A percentile compares a stretch with the other conserved stretches of the same genome.
Evolutionary conservation across 1,140 invertebrate species (phyloP).

Genomic region (Andrena cerasifolii): DNA sequence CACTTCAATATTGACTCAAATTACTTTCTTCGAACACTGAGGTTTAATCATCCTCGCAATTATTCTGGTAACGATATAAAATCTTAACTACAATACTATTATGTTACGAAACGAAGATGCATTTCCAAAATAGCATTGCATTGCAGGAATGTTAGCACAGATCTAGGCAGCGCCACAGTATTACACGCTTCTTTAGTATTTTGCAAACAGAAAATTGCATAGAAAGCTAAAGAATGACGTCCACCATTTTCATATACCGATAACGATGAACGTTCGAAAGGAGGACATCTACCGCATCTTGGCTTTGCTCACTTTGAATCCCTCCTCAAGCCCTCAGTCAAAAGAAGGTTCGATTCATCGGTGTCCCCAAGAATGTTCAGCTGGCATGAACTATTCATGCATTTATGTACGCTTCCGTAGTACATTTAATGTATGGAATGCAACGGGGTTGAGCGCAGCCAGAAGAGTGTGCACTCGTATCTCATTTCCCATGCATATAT

Average conservation of each 20-base stretch:
- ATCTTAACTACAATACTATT: no score
- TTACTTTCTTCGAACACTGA: no score
- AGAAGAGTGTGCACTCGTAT: not conserved
- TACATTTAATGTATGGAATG: conserved; percentile 58
- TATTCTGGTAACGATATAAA: no score
- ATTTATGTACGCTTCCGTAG: conserved; percentile 49
- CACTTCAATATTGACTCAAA: no score
- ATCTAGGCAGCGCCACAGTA: no score
- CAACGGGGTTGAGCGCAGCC: conserved; percentile 29
- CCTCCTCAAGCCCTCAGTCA: conserved; percentile 33
- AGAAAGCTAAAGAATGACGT: no score
- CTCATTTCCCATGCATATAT: conserved; percentile 37
- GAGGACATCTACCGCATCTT: not conserved
- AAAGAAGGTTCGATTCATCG: conserved; percentile 52
- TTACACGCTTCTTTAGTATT: no score
- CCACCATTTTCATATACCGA: conserved; percentile 9
- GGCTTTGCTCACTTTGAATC: conserved; percentile 33
- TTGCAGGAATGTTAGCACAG: no score
- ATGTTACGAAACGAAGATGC: no score
- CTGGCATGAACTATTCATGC: conserved; percentile 60
- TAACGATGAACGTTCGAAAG: conserved; percentile 45
- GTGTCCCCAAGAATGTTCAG: conserved; percentile 13
- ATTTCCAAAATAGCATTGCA: no score
- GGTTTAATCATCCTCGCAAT: no score
- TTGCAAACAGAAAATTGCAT: no score